These are phyloP conservation scores for Hololepta plana DNA, from an alignment of 2,888 invertebrate species.

Conservation along the genomic window DNA sequence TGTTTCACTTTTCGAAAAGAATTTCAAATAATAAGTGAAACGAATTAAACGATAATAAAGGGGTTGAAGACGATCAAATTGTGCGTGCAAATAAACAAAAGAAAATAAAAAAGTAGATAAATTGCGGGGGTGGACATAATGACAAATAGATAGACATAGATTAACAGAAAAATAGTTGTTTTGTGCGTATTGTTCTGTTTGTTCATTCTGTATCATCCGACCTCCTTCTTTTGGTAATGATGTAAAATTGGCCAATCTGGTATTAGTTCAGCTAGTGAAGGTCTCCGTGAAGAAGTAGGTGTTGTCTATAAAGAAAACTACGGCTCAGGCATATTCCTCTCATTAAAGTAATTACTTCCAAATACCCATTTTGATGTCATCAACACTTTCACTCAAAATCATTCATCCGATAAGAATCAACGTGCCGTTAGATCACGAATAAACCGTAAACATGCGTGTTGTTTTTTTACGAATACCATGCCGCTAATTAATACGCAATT, in stretches of 20 bases:
- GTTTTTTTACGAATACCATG: no score
- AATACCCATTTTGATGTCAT: no score
- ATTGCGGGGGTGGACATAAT: no score
- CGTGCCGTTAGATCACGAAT: no score
- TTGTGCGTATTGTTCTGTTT: no score
- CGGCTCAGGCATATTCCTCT: conserved; percentile 21
- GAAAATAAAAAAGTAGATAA: conserved; percentile 9
- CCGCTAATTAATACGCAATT: no score
- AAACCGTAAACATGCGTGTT: no score
- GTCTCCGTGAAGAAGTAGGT: conserved; percentile 49
- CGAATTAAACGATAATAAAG: conserved; percentile 5
- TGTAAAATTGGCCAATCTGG: conserved; percentile 91
- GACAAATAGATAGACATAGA: no score
- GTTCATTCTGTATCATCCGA: conserved; percentile 48
- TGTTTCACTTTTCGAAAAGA: conserved; percentile 4
- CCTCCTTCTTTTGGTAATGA: conserved; percentile 70
- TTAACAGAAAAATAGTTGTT: no score
- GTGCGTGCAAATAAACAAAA: conserved; percentile 11
- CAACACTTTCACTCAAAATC: no score
- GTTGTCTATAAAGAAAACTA: conserved; percentile 30
- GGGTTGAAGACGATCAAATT: conserved; percentile 7
- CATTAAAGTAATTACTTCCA: no score
- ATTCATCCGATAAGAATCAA: no score
- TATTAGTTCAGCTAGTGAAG: conserved; percentile 85
- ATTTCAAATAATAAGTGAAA: conserved; percentile 3